Evolutionary conservation across 2,888 invertebrate genomes (phyloP).

Genomic region (Cyrtodaria siliqua): DNA sequence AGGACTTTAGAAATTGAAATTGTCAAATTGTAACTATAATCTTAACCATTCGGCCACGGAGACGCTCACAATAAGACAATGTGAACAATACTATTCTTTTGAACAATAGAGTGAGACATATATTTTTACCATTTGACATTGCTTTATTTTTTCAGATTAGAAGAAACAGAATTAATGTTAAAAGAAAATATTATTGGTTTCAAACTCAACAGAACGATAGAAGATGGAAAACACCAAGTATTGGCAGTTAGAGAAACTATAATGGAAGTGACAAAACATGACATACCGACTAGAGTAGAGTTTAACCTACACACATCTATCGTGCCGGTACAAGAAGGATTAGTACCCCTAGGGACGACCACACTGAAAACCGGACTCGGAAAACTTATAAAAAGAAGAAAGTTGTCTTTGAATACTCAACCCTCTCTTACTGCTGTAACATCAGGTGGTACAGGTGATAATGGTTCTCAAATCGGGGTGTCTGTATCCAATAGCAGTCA

Average conservation of each 20-base stretch:
- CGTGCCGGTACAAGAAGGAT: constrained; percentile 14
- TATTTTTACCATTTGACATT: background rate
- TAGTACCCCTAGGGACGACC: constrained; percentile 5
- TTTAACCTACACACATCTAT: constrained; percentile 28
- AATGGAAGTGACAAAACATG: constrained; percentile 29
- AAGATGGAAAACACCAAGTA: constrained; percentile 42
- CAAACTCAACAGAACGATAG: constrained; percentile 35
- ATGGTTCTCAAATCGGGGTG: no score
- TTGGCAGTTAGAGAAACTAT: constrained; percentile 24
- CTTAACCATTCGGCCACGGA: no score
- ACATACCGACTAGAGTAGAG: constrained; percentile 33
- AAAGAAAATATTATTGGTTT: constrained; percentile 25
- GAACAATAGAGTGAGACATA: background rate
- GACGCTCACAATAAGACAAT: no score
- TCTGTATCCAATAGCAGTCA: no score
- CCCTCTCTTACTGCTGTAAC: no score
- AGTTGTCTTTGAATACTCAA: no score
- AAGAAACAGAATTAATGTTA: constrained; percentile 22
- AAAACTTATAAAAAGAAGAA: background rate
- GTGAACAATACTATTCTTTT: no score
- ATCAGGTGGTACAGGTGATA: no score
- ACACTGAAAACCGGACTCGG: constrained; percentile 1
- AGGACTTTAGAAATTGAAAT: no score
- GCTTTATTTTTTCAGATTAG: constrained; percentile 34
- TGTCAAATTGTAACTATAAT: no score